phyloP scores from a whole-genome alignment of 1,140 invertebrate genomes.

The Chrysoperla carnea region DNA sequence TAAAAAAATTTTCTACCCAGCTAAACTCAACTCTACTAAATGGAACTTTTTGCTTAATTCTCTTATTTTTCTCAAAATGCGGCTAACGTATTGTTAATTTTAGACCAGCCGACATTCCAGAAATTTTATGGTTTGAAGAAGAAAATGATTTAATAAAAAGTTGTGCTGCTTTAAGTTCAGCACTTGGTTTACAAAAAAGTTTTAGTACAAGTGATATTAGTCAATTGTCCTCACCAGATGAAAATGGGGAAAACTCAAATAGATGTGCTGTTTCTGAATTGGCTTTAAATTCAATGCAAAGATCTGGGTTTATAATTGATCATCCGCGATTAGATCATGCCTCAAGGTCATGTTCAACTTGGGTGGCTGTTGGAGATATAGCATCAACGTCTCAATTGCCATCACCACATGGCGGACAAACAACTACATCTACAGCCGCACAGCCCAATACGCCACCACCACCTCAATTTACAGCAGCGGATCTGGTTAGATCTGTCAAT shows the following conservation, averaged over 20 bases:
- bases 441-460: conserved; percentile 25
- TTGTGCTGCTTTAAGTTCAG: conserved; percentile 56
- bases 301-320: conserved; percentile 34
- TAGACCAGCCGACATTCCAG: conserved; percentile 38
- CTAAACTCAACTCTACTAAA: too few species aligned
- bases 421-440: conserved; percentile 29
- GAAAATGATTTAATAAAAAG: conserved; percentile 59
- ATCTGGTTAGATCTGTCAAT: conserved; percentile 60
- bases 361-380: conserved; percentile 64
- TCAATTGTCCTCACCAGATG: conserved; percentile 30
- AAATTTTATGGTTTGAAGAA: conserved; percentile 53
- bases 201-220: conserved; percentile 64
- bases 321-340: conserved; percentile 42
- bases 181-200: conserved; percentile 60
- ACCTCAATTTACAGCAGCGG: conserved; percentile 44
- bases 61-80: too few species aligned
- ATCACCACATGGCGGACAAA: conserved; percentile 47
- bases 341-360: conserved; percentile 68
- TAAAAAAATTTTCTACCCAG: too few species aligned
- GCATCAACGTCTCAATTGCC: conserved; percentile 51
- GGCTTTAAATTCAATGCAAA: conserved; percentile 40
- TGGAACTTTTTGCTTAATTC: too few species aligned
- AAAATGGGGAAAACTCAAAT: conserved; percentile 2
- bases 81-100: conserved; percentile 1
- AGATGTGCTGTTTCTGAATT: conserved; percentile 41